Evolutionary conservation across 2,797 vertebrate species (phyloP).

Genomic region (Coregonus sp.): DNA sequence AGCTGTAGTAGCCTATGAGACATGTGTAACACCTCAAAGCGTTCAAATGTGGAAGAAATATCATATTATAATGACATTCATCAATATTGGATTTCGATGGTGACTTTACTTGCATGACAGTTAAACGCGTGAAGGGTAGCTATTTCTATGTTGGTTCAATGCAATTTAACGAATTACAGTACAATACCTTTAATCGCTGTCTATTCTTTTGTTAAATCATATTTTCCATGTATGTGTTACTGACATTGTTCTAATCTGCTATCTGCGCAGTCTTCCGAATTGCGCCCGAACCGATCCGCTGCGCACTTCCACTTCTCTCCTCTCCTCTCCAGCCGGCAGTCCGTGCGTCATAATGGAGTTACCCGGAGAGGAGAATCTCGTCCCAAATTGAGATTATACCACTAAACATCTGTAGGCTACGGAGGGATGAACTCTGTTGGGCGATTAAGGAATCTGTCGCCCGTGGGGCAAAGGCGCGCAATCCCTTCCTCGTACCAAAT

Average conservation of each 20-base stretch:
- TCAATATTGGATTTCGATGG: not conserved
- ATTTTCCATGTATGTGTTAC: not conserved
- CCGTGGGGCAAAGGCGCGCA: not conserved
- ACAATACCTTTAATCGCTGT: too few species aligned
- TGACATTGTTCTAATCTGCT: constrained; percentile 8
- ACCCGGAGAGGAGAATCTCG: not conserved
- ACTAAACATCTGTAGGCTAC: not conserved
- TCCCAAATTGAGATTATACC: constrained; percentile 17
- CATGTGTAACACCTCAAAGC: constrained; percentile 3
- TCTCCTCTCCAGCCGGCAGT: constrained; percentile 22
- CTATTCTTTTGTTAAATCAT: not conserved
- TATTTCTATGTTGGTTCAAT: too few species aligned
- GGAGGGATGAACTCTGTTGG: constrained; percentile 19
- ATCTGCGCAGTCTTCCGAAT: constrained; percentile 6
- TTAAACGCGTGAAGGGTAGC: too few species aligned
- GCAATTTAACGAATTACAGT: too few species aligned
- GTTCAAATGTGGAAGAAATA: not conserved
- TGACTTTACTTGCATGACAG: not conserved
- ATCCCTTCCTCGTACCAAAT: not conserved
- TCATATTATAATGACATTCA: constrained; percentile 42
- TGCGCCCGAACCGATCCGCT: constrained; percentile 22
- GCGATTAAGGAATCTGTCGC: not conserved
- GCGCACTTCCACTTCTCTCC: not conserved
- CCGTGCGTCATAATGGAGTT: constrained; percentile 41
- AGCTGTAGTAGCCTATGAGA: too few species aligned